A percentile compares a stretch with the other conserved stretches of the same genome.
These are phyloP conservation scores for Heliothis virescens DNA, from an alignment of 1,140 invertebrate genomes.

Conservation along the genomic window DNA sequence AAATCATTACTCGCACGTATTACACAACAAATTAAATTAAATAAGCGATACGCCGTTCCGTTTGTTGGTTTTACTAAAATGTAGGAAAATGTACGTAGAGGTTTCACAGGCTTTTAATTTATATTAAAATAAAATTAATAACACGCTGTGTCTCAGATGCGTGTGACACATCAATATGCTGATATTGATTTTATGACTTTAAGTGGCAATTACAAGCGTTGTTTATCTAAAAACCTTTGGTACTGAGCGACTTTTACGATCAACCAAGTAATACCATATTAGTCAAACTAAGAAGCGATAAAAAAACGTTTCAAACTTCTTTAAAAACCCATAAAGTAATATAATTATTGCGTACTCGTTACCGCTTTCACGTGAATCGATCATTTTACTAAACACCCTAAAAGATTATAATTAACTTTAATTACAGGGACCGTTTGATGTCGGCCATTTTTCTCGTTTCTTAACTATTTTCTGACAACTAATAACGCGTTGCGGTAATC, in stretches of 20 bases:
- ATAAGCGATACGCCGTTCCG: neutral
- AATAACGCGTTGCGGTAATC: conserved; percentile 76
- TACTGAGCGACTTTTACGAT: conserved; percentile 67
- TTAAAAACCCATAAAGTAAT: conserved; percentile 61
- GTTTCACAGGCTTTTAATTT: conserved; percentile 37
- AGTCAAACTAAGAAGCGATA: conserved; percentile 67
- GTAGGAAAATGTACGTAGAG: conserved; percentile 20
- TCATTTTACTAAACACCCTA: conserved; percentile 55
- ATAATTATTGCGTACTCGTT: conserved; percentile 67
- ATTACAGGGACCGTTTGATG: conserved; percentile 51
- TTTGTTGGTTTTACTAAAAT: neutral
- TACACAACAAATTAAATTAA: conserved; percentile 26
- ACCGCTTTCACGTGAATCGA: conserved; percentile 51
- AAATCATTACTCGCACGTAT: neutral
- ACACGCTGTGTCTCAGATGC: conserved; percentile 49
- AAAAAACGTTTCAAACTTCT: conserved; percentile 68
- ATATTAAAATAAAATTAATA: conserved; percentile 55
- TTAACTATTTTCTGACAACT: conserved; percentile 63
- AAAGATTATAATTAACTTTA: conserved; percentile 60
- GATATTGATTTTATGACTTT: conserved; percentile 62
- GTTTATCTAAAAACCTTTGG: conserved; percentile 68
- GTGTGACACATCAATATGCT: conserved; percentile 59
- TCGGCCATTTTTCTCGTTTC: conserved; percentile 54
- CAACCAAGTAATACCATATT: conserved; percentile 50
- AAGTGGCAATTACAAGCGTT: conserved; percentile 66